Base-by-base conservation (phyloP, 2,113 vertebrate species). In the Crotophaga sulcirostris region DNA sequence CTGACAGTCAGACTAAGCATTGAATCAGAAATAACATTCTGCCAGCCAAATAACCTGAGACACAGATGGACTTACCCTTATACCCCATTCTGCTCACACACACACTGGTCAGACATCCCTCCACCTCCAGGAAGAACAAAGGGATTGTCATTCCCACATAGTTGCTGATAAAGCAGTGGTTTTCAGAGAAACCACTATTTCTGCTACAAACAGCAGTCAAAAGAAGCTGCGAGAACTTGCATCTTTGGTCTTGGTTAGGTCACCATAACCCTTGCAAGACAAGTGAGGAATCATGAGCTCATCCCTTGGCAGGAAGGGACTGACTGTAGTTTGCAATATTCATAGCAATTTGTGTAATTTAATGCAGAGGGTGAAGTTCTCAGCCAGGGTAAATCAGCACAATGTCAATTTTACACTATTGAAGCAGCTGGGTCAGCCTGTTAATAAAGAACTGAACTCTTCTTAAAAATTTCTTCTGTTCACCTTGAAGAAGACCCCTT, bases 281-380 rank as follows among this genome's bases (percentile, higher is more conserved):
- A 93, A 86, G 92, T 20, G 73, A 94, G 79, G 82, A 86, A 84
- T 74, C 90, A 92, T 96, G 93, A 96, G 95, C 96, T 96, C 96
- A 96, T 96, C 90, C 40, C 31, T 90, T 96, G 96, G 93, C 93
- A 95, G 86, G 96, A 96, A 93, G 31, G 45, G 47, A 92, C 60
- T 72, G 64, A 72, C 68, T 80, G 49, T 45, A 90, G 88, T 76
- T 96, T 90, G 92, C 92, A 96, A 82, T 90, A 94, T 82, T 81
- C 62, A 33, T 51, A 87, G 83, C 87, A 94, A 95, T 94, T 93
- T 84, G 69, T 91, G 95, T 93, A 89, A 97, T 92, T 95, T 95
- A 97, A 96, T 90, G 92, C 93, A 92, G 76, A 87, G 83, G 60
- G 64, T 75, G 60, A 96, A 93, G 73, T 86, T 86, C 80, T 93